phyloP scores from a whole-genome alignment of 2,113 vertebrate species.

The Corythaeola cristata region DNA sequence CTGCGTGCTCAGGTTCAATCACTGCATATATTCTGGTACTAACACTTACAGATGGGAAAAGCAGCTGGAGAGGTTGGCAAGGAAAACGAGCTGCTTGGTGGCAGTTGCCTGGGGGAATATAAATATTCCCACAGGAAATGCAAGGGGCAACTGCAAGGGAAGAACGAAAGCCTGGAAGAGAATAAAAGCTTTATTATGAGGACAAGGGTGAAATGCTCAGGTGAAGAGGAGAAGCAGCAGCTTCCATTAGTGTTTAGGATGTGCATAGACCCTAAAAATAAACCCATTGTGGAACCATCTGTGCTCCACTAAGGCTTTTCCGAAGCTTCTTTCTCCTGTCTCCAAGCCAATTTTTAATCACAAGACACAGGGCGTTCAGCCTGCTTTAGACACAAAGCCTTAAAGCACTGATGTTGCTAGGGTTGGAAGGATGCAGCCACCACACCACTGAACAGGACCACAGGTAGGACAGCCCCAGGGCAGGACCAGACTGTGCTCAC shows the following conservation, averaged over 20 bases:
- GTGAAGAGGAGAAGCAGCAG: background rate
- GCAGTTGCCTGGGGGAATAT: background rate
- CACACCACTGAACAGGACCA: background rate
- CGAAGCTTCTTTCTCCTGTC: background rate
- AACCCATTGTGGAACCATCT: background rate
- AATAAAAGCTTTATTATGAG: background rate
- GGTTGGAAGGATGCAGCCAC: background rate
- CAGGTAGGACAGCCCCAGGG: background rate
- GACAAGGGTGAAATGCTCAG: background rate
- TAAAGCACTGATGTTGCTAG: background rate
- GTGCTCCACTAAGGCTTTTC: background rate
- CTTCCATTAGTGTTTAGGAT: background rate
- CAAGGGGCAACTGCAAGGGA: background rate
- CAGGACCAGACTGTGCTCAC: background rate
- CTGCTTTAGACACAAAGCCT: background rate
- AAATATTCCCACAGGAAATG: background rate
- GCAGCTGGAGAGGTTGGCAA: slow-evolving; percentile 29
- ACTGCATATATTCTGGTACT: background rate
- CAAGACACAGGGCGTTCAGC: background rate
- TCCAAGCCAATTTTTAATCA: background rate
- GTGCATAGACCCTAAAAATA: background rate
- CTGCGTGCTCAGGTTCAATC: background rate
- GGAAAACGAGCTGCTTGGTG: background rate
- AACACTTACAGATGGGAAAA: background rate
- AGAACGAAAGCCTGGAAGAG: background rate